Evolutionary conservation across 2,797 vertebrate genomes (phyloP).

Genomic region (Cynodonichthys magdalenae): DNA sequence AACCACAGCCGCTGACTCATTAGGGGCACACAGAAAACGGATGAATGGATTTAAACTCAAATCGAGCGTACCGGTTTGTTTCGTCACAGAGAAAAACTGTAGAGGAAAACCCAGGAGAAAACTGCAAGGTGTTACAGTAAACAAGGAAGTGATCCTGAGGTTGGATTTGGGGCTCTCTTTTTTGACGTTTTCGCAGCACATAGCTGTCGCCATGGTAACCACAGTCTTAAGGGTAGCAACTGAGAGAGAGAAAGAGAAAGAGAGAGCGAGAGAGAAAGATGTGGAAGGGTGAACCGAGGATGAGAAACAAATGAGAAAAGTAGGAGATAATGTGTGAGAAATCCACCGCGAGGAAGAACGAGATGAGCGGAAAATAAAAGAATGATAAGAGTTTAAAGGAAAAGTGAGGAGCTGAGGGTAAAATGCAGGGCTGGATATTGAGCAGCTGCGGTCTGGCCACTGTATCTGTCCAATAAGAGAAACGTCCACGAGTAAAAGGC

Average conservation of each 20-base stretch:
- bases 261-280: conserved; percentile 40
- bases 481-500: conserved; percentile 68
- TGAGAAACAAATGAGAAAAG: conserved; percentile 56
- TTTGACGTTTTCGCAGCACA: conserved; percentile 80
- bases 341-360: conserved; percentile 34
- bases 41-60: conserved; percentile 33
- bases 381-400: conserved; percentile 5
- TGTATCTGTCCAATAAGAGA: conserved; percentile 64
- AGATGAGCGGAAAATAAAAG: neutral
- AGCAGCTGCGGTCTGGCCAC: conserved; percentile 62
- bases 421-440: conserved; percentile 34
- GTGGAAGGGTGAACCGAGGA: conserved; percentile 60
- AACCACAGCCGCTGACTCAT: conserved; percentile 27
- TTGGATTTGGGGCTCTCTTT: conserved; percentile 55
- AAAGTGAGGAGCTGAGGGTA: conserved; percentile 6
- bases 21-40: conserved; percentile 11
- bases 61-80: conserved; percentile 19
- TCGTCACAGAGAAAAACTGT: conserved; percentile 9
- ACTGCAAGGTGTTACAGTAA: conserved; percentile 52
- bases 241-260: conserved; percentile 22
- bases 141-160: conserved; percentile 73
- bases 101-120: conserved; percentile 28
- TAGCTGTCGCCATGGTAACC: conserved; percentile 85
- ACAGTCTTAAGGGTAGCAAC: conserved; percentile 79
- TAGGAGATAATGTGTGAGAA: conserved; percentile 48